Evolutionary conservation across 2,888 invertebrate species (phyloP).

Genomic region (Diploptera punctata): DNA sequence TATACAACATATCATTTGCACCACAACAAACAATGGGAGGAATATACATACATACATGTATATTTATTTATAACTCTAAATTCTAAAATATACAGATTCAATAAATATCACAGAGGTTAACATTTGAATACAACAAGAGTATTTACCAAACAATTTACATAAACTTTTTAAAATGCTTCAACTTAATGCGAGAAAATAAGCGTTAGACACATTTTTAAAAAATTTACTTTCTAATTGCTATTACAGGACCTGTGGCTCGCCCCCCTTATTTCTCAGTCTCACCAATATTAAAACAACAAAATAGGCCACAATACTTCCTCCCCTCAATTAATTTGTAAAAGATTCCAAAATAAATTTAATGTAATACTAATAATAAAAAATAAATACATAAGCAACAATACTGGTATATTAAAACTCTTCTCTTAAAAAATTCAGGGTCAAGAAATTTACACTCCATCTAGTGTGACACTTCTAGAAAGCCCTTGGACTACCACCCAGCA

Average conservation of each 20-base stretch:
- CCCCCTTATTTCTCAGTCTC: neutral
- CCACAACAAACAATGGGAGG: neutral
- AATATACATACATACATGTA: neutral
- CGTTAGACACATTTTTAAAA: neutral
- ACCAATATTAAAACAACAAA: neutral
- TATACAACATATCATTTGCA: neutral
- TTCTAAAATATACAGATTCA: neutral
- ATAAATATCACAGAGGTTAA: constrained; percentile 7
- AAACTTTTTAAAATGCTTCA: neutral
- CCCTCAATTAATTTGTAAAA: no score
- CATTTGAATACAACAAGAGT: neutral
- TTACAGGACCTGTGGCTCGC: neutral
- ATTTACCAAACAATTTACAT: neutral
- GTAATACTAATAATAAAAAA: neutral
- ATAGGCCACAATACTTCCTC: neutral
- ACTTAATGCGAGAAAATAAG: neutral
- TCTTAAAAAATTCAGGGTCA: no score
- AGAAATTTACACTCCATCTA: no score
- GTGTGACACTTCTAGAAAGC: no score
- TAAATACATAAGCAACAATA: neutral
- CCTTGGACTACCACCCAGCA: no score
- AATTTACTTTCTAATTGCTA: neutral
- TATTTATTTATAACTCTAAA: neutral
- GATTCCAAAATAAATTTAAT: no score
- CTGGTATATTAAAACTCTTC: neutral